These are phyloP conservation scores for Euzophera pinguis DNA, from an alignment of 2,888 invertebrate species.

Conservation along the genomic window DNA sequence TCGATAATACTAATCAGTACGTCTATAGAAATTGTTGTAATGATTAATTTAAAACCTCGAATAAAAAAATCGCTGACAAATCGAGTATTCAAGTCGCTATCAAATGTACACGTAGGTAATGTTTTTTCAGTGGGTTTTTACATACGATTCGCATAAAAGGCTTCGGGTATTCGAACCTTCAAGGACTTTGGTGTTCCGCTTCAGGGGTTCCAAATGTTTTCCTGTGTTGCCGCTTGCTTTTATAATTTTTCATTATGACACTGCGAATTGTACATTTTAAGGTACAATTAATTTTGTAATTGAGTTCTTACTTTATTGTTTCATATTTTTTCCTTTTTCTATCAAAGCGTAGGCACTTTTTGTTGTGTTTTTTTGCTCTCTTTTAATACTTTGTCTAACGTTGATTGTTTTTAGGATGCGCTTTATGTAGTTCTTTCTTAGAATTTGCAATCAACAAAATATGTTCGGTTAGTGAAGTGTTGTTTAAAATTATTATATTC, in stretches of 20 bases:
- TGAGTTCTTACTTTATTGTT: background rate
- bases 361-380: slow-evolving; percentile 15
- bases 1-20: slow-evolving; percentile 49
- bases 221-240: slow-evolving; percentile 16
- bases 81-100: slow-evolving; percentile 60
- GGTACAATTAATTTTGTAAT: slow-evolving; percentile 7
- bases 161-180: slow-evolving; percentile 66
- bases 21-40: slow-evolving; percentile 41
- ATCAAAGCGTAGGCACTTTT: slow-evolving; percentile 12
- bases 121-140: slow-evolving; percentile 54
- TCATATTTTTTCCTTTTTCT: background rate
- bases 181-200: slow-evolving; percentile 64
- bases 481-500: slow-evolving; percentile 51
- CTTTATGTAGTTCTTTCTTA: slow-evolving; percentile 33
- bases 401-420: slow-evolving; percentile 41
- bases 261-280: background rate
- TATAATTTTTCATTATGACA: slow-evolving; percentile 2
- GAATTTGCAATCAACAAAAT: slow-evolving; percentile 36
- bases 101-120: slow-evolving; percentile 45
- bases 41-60: slow-evolving; percentile 59
- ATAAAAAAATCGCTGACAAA: slow-evolving; percentile 69
- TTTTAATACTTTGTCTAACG: slow-evolving; percentile 21
- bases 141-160: slow-evolving; percentile 49
- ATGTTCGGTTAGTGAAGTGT: slow-evolving; percentile 34
- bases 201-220: slow-evolving; percentile 48